A percentile compares a stretch with the other conserved stretches of the same genome.
Conservation (phyloP, 1,140 invertebrate species). For the Acyrthosiphon pisum region DNA sequence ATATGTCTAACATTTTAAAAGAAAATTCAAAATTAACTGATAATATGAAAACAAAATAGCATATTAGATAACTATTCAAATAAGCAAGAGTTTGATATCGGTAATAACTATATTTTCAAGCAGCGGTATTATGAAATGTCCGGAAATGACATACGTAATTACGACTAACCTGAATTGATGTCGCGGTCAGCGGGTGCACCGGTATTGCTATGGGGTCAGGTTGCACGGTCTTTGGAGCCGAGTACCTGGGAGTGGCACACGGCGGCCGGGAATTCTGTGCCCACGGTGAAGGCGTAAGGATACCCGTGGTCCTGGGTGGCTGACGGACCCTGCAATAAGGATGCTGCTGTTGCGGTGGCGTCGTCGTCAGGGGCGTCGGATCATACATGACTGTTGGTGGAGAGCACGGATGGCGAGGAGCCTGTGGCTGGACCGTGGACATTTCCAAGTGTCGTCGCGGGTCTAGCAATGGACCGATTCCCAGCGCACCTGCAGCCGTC, state of each 20-base stretch:
- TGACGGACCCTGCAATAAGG: conserved; percentile 15
- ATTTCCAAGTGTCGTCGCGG: conserved; percentile 59
- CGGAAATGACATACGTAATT: not conserved
- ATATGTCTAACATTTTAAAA: too few relatives aligned
- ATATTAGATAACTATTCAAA: not conserved
- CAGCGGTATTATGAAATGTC: not conserved
- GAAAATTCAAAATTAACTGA: too few relatives aligned
- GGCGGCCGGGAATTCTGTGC: conserved; percentile 59
- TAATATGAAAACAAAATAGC: not conserved
- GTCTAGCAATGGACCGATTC: conserved; percentile 66
- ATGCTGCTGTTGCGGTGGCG: not conserved
- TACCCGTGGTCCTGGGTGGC: conserved; percentile 57
- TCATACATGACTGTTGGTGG: not conserved
- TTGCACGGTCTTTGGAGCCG: conserved; percentile 1
- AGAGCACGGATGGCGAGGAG: not conserved
- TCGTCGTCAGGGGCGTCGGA: not conserved
- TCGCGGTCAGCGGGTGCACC: not conserved
- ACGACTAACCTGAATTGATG: not conserved
- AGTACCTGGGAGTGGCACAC: conserved; percentile 58
- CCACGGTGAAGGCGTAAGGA: conserved; percentile 61
- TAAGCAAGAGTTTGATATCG: not conserved
- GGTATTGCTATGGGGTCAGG: not conserved
- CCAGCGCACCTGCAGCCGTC: conserved; percentile 67
- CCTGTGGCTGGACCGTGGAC: not conserved
- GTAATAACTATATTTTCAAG: not conserved